Evolutionary conservation across 92 coral and sea anemone genomes (phyloP).

Genomic region (Siderastrea radians): DNA sequence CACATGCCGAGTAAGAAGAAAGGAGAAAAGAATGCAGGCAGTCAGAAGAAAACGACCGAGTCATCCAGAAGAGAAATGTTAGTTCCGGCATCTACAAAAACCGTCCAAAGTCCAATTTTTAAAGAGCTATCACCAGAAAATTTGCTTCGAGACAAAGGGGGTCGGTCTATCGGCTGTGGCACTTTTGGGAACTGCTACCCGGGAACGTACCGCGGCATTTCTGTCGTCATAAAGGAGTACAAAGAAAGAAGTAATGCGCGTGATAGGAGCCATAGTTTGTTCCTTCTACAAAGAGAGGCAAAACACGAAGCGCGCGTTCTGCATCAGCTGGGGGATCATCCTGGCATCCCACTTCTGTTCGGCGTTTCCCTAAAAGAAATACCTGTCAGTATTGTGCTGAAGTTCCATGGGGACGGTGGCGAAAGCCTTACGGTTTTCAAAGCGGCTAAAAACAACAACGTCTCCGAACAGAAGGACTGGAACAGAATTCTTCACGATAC

Average conservation of each 20-base stretch:
- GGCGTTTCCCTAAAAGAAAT: constrained; percentile 31
- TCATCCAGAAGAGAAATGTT: neutral
- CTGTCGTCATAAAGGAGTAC: constrained; percentile 47
- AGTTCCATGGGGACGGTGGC: constrained; percentile 48
- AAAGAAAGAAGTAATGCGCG: neutral
- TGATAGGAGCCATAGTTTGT: constrained; percentile 7
- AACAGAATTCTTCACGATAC: neutral
- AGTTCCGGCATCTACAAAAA: constrained; percentile 4
- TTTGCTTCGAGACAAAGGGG: constrained; percentile 29
- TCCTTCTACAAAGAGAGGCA: constrained; percentile 22
- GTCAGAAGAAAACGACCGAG: no score
- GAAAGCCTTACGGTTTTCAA: constrained; percentile 25
- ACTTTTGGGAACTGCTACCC: constrained; percentile 28
- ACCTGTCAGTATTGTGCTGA: constrained; percentile 36
- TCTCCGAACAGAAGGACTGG: constrained; percentile 13
- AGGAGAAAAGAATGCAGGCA: neutral
- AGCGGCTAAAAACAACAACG: constrained; percentile 11
- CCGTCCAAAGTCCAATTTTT: neutral
- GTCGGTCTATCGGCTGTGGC: neutral
- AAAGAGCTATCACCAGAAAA: constrained; percentile 16
- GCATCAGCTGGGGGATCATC: constrained; percentile 53
- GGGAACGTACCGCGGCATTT: constrained; percentile 41
- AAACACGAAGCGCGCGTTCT: constrained; percentile 39
- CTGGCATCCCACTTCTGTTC: constrained; percentile 54
- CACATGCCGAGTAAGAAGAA: neutral